Conservation (phyloP, 2,113 vertebrate species). For the Albula goreensis region DNA sequence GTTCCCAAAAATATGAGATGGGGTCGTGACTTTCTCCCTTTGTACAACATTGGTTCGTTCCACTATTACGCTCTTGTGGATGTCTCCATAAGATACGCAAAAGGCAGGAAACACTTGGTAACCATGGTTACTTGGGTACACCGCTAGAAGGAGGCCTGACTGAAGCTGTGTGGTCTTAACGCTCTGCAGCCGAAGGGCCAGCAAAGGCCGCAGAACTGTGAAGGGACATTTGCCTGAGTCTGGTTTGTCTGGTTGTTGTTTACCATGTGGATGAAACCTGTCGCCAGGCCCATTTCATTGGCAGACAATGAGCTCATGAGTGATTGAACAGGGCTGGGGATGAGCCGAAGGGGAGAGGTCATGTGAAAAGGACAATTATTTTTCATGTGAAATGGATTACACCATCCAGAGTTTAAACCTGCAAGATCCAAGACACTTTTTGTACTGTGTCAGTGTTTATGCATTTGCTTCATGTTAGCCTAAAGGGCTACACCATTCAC, state of each 20-base stretch:
- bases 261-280: slow-evolving; percentile 25
- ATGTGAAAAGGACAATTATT: not conserved
- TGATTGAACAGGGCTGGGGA: slow-evolving; percentile 7
- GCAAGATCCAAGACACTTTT: no score
- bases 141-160: not conserved
- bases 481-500: no score
- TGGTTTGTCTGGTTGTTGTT: not conserved
- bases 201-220: no score
- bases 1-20: not conserved
- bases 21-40: not conserved
- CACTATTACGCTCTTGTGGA: not conserved
- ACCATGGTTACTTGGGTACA: slow-evolving; percentile 25
- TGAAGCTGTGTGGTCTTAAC: not conserved
- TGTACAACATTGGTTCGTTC: not conserved
- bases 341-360: not conserved
- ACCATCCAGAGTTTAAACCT: not conserved
- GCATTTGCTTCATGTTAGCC: no score
- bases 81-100: not conserved
- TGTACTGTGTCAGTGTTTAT: no score
- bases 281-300: slow-evolving; percentile 17
- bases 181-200: no score
- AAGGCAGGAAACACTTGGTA: slow-evolving; percentile 9
- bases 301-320: slow-evolving; percentile 32
- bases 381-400: not conserved
- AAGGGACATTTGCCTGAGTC: not conserved